Conservation (phyloP, 2,797 vertebrate species). For the Ptychadena robeensis region DNA sequence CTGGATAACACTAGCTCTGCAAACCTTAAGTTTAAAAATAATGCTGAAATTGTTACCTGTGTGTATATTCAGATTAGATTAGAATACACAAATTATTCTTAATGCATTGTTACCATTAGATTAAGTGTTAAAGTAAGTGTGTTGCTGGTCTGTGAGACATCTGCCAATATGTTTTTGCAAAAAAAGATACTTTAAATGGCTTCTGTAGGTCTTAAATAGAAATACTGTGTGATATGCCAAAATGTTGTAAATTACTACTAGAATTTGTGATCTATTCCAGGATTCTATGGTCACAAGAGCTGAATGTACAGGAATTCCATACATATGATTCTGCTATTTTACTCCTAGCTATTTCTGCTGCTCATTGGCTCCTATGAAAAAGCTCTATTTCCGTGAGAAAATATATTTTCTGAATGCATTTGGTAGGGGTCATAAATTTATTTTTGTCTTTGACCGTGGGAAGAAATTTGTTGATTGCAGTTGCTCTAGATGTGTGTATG, state of each 20-base stretch:
- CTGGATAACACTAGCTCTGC: too few relatives aligned
- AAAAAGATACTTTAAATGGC: not conserved
- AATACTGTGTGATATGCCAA: not conserved
- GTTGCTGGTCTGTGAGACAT: not conserved
- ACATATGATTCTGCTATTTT: not conserved
- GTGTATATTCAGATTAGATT: too few relatives aligned
- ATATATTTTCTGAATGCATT: conserved; percentile 49
- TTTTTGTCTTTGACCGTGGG: conserved; percentile 47
- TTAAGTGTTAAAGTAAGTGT: too few relatives aligned
- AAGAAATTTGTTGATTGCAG: conserved; percentile 50
- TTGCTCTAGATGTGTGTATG: conserved; percentile 34
- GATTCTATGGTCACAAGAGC: not conserved
- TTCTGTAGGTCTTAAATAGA: not conserved
- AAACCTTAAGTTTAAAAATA: too few relatives aligned
- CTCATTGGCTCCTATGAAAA: conserved; percentile 37
- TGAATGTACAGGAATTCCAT: not conserved
- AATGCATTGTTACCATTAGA: too few relatives aligned
- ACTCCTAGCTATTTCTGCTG: conserved; percentile 12
- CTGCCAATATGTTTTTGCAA: not conserved
- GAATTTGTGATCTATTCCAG: not conserved
- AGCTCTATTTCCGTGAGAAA: conserved; percentile 58
- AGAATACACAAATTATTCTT: too few relatives aligned
- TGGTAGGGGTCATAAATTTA: conserved; percentile 45
- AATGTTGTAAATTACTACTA: not conserved
- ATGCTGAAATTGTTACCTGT: too few relatives aligned